These are phyloP conservation scores for Chromis chromis DNA, from an alignment of 2,797 vertebrate genomes.

Conservation along the genomic window DNA sequence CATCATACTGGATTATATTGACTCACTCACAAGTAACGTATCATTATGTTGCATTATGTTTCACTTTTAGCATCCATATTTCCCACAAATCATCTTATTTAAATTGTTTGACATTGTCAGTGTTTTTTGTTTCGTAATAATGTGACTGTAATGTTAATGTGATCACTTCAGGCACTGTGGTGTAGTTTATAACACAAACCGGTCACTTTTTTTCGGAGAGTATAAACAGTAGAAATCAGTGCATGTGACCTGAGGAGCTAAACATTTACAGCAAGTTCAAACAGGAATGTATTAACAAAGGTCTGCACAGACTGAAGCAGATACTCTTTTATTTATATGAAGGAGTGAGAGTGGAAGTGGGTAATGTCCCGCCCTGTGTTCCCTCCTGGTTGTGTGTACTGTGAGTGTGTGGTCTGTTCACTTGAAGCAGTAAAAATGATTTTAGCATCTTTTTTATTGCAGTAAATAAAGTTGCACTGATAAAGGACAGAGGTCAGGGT, in stretches of 20 bases:
- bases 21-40: no score
- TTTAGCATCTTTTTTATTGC: neutral
- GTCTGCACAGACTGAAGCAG: neutral
- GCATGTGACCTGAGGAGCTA: neutral
- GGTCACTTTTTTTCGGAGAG: neutral
- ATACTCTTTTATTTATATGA: slow-evolving; percentile 1
- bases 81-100: no score
- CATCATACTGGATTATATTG: no score
- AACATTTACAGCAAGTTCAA: neutral
- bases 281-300: neutral
- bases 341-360: neutral
- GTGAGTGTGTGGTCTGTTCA: slow-evolving; percentile 2
- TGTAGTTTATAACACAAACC: neutral
- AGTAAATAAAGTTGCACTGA: neutral
- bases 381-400: neutral
- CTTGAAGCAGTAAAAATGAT: neutral
- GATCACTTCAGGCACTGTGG: neutral
- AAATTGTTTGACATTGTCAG: no score
- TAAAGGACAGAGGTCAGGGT: neutral
- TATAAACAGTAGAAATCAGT: neutral
- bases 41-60: no score
- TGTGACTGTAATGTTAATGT: no score
- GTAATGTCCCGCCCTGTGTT: neutral
- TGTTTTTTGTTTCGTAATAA: no score
- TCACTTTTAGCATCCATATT: no score